Evolutionary conservation across 2,113 vertebrate species (phyloP), one percentile per base, ranked within the genome.

Genomic region (Axis porcinus): DNA sequence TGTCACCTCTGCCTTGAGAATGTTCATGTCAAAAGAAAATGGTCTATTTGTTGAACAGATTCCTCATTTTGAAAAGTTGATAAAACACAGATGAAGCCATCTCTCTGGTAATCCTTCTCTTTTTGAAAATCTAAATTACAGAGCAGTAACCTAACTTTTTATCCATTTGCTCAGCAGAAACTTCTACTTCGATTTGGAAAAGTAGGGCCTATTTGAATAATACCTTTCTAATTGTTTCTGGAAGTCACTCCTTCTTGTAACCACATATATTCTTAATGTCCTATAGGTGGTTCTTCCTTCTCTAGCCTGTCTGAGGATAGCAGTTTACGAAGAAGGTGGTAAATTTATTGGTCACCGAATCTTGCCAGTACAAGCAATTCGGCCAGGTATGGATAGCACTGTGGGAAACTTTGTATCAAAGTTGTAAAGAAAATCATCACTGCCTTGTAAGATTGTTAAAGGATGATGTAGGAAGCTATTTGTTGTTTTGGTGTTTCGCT

Each of bases 291-390:
- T 99, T 86, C 99, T 99, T 85, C 99, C 99, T 94, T 99, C 99
- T 8, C 98, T 99, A 60, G 99, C 99, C 1, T 99, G 99, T 60
- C 89, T 99, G 85, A 99, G 99, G 98, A 99, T 99, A 98, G 99
- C 99, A 3, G 99, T 99, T 95, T 99, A 99, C 98, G 99, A 99
- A 97, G 99, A 99, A 99, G 99, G 99, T 96, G 99, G 99, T n/a
- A 99, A 99, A 98, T 99, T 99, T 92, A 99, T 99, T 0, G 99
- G 99, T 55, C 99, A 99, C 70, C 99, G 99, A 23, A 99, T 99
- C 98, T 98, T 99, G 93, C 99, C 99, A 2, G 99, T 99, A 23
- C 99, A 99, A 85, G 99, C 99, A 91, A 99, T 99, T 97, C 99
- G 99, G 86, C 99, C 99, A 99, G 99, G 99, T 99, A 98, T 96